Evolutionary conservation across 2,797 vertebrate genomes (phyloP).

Genomic region (Falco berigora): DNA sequence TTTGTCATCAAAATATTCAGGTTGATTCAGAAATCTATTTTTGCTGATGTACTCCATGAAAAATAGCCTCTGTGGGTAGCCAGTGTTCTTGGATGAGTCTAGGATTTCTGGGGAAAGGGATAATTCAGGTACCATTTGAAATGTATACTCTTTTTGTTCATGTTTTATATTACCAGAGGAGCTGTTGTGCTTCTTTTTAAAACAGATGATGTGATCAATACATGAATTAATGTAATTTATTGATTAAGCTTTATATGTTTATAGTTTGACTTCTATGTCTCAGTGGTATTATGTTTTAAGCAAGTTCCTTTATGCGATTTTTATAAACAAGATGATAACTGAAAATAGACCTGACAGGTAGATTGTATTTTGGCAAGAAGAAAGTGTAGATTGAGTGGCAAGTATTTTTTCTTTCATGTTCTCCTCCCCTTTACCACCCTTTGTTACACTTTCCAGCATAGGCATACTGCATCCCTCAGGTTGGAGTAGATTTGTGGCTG

Average conservation of each 20-base stretch:
- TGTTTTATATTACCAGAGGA: neutral
- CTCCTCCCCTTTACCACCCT: neutral
- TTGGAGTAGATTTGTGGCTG: neutral
- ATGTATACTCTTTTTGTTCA: neutral
- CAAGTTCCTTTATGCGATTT: neutral
- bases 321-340: conserved; percentile 22
- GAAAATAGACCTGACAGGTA: conserved; percentile 31
- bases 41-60: neutral
- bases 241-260: conserved; percentile 8
- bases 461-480: neutral
- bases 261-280: neutral
- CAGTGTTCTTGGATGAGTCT: neutral
- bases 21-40: neutral
- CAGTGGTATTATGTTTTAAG: neutral
- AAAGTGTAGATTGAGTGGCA: conserved; percentile 12
- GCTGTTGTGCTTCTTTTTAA: neutral
- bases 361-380: conserved; percentile 42
- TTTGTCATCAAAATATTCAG: neutral
- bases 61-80: neutral
- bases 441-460: neutral
- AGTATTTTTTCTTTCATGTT: conserved; percentile 23
- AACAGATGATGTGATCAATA: neutral
- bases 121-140: neutral
- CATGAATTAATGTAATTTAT: conserved; percentile 35
- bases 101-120: neutral